Evolutionary conservation across 2,888 invertebrate species (phyloP), one percentile per base, ranked within the genome.

Genomic region (Andrena flavipes): DNA sequence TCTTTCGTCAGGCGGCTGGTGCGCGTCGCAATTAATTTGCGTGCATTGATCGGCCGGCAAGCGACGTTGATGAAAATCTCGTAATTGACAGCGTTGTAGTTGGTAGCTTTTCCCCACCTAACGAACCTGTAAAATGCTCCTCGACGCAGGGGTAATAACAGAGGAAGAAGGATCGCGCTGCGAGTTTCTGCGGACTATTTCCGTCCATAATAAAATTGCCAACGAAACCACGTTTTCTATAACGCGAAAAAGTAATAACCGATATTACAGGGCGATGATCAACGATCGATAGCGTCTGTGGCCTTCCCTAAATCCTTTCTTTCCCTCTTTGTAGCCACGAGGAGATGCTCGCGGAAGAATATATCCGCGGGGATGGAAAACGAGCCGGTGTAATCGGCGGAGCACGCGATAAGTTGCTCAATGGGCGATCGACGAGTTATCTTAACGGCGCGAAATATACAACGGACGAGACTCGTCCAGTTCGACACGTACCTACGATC

Each of bases 391-490:
- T 68, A 73, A 59, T 72, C 56, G 54, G 49, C 70, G 49, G 48
- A 30, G 54, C 26, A 63, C 60, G 60, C 84, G 84, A 84, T 84
- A 84, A 82, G 64, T 84, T 83, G 71, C 56, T 70, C 64, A 75
- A 20, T 78, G 56, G 71, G 79, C 79, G 88, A 88, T 85, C 80
- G 60, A 56, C 78, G 70, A 71, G 71, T 82, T 88, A 88, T 87
- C 89, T 88, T 87, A 85, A 88, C 64, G 76, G 77, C 73, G 75
- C 51, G 76, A 82, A 85, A 76, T 84, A 72, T 74, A 82, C 67
- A 72, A 81, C 71, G 64, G 51, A 1, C 69, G 30, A 16, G 54
- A 56, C 51, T 59, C 65, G 77, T 75, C 68, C 56, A 3, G 49
- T 65, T 74, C 60, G 72, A 63, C 69, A 49, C 74, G 69, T 72